Evolutionary conservation across 1,140 invertebrate species (phyloP).

Genomic region (Ganaspis sp.): DNA sequence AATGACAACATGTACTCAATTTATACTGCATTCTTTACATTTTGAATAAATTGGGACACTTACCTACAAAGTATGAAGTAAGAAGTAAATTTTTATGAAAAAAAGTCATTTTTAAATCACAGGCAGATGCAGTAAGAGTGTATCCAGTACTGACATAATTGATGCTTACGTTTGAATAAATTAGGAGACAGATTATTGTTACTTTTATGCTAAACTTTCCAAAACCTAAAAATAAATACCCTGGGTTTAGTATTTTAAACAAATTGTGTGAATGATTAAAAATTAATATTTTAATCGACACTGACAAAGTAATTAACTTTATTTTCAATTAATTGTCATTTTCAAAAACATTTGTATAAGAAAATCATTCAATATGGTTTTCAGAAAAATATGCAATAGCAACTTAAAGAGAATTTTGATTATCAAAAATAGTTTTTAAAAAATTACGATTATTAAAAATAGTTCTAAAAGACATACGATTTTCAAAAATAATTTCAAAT

Average conservation of each 20-base stretch:
- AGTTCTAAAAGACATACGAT: too few relatives aligned
- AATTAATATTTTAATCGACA: background rate
- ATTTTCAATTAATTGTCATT: too few relatives aligned
- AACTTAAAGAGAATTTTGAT: too few relatives aligned
- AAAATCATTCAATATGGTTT: too few relatives aligned
- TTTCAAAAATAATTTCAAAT: too few relatives aligned
- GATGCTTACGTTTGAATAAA: background rate
- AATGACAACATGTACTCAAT: background rate
- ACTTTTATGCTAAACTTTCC: slow-evolving; percentile 15
- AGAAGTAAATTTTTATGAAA: background rate
- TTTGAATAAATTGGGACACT: background rate
- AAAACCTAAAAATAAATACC: background rate
- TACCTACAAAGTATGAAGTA: background rate
- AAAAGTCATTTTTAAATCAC: background rate
- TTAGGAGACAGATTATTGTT: background rate
- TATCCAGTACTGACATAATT: background rate
- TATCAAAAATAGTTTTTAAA: too few relatives aligned
- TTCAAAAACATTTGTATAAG: too few relatives aligned
- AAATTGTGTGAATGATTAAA: background rate
- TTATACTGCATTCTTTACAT: background rate
- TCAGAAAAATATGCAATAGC: too few relatives aligned
- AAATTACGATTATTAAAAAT: too few relatives aligned
- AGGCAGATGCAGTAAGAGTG: background rate
- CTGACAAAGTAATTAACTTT: too few relatives aligned
- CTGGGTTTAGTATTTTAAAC: too few relatives aligned